These are phyloP conservation scores for Seriola quinqueradiata DNA, from an alignment of 2,113 vertebrate species.

Conservation along the genomic window DNA sequence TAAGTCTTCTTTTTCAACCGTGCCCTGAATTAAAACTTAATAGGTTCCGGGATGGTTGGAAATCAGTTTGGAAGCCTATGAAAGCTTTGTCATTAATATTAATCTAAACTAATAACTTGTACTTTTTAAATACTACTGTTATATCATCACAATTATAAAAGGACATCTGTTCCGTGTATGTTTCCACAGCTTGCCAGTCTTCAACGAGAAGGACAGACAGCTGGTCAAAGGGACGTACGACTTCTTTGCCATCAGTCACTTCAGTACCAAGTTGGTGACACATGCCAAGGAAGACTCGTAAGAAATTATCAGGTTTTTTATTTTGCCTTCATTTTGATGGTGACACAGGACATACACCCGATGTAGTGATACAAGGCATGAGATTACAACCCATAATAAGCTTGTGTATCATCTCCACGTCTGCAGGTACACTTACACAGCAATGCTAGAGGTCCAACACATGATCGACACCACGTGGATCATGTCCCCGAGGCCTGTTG, in stretches of 20 bases:
- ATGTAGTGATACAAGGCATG: not conserved
- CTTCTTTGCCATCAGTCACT: conserved; percentile 96
- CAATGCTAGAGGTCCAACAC: conserved; percentile 90
- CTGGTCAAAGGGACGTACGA: conserved; percentile 92
- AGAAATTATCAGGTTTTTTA: conserved; percentile 29
- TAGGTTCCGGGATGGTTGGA: no score
- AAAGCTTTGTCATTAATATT: no score
- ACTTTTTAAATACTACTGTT: not conserved
- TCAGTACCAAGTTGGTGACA: conserved; percentile 92
- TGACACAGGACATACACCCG: not conserved
- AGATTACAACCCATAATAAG: not conserved
- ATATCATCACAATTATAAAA: not conserved
- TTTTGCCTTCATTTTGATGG: not conserved
- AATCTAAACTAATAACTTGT: not conserved
- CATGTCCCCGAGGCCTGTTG: conserved; percentile 85
- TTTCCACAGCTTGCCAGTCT: conserved; percentile 86
- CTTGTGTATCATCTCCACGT: conserved; percentile 1
- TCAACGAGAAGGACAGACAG: conserved; percentile 88
- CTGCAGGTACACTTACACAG: conserved; percentile 86
- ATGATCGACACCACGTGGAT: conserved; percentile 94
- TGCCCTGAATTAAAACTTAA: no score
- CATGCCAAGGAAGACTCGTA: conserved; percentile 89
- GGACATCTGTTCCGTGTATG: not conserved
- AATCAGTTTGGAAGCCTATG: no score
- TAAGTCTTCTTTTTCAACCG: no score